Evolutionary conservation across 2,113 vertebrate genomes (phyloP).

Genomic region (Macrotus californicus): DNA sequence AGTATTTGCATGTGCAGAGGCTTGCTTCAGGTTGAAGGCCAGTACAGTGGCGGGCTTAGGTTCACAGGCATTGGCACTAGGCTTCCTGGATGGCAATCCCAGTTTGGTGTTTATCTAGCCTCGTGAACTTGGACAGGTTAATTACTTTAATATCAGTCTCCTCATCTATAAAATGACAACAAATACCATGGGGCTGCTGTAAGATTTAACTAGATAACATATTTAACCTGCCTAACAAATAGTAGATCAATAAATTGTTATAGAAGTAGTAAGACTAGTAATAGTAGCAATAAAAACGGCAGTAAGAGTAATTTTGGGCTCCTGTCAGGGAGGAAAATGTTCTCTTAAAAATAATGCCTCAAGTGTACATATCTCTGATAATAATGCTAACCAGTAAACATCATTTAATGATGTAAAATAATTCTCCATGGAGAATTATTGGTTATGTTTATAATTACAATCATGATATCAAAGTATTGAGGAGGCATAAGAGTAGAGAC

Average conservation of each 20-base stretch:
- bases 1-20: background rate
- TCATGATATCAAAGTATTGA: background rate
- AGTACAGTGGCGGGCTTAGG: fast-evolving
- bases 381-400: background rate
- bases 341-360: background rate
- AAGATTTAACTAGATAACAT: background rate
- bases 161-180: slow-evolving; percentile 1
- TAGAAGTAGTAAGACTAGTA: background rate
- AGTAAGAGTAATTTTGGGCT: background rate
- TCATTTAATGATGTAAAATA: background rate
- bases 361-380: background rate
- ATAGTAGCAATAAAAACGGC: background rate
- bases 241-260: background rate
- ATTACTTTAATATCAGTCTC: background rate
- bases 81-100: background rate
- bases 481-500: background rate
- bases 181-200: background rate
- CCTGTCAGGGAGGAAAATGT: background rate
- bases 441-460: background rate
- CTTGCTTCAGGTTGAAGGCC: background rate
- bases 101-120: background rate
- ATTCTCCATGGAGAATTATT: background rate
- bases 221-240: background rate
- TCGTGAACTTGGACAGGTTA: background rate
- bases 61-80: fast-evolving